Evolutionary conservation across 1,140 invertebrate genomes (phyloP).

Genomic region (Pogonomyrmex californicus): DNA sequence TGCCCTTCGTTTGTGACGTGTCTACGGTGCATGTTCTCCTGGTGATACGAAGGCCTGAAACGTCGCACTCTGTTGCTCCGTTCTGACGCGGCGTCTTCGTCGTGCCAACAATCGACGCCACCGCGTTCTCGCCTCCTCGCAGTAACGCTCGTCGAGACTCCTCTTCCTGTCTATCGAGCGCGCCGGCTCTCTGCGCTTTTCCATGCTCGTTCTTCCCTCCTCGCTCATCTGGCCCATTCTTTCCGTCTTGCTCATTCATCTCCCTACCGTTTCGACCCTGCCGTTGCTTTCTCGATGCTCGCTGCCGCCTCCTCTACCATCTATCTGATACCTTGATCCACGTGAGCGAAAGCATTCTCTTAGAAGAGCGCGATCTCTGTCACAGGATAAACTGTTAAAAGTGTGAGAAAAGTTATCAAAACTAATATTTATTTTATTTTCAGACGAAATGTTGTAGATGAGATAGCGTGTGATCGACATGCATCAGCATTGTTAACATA

Average conservation of each 20-base stretch:
- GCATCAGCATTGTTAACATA: neutral
- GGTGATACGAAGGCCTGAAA: constrained; percentile 83
- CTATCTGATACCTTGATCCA: constrained; percentile 85
- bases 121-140: constrained; percentile 71
- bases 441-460: neutral
- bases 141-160: constrained; percentile 14
- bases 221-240: constrained; percentile 34
- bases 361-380: constrained; percentile 83
- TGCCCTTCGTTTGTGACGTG: constrained; percentile 74
- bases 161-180: constrained; percentile 53
- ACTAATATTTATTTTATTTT: neutral
- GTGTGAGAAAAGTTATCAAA: constrained; percentile 24
- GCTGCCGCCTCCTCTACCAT: constrained; percentile 77
- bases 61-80: constrained; percentile 86
- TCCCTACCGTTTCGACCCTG: constrained; percentile 28
- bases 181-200: constrained; percentile 49
- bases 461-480: neutral
- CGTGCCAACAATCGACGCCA: constrained; percentile 67
- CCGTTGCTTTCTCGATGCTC: constrained; percentile 49
- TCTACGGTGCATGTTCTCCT: constrained; percentile 82
- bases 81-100: constrained; percentile 79
- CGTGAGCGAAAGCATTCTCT: constrained; percentile 48
- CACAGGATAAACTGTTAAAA: constrained; percentile 55
- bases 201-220: constrained; percentile 64
- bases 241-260: constrained; percentile 57